Base-by-base conservation (phyloP, 2,888 invertebrate genomes). In the Ectropis crepuscularia region DNA sequence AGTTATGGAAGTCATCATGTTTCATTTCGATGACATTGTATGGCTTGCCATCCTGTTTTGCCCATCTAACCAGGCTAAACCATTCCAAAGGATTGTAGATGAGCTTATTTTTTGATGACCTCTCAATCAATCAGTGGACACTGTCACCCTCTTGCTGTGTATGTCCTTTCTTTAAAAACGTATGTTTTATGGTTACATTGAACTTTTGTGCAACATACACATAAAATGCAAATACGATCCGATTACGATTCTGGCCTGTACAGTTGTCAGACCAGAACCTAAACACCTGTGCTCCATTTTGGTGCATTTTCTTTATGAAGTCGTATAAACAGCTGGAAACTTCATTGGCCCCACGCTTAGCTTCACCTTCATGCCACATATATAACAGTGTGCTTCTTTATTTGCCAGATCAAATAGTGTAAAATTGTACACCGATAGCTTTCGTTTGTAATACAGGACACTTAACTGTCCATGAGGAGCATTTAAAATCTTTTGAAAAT, bases 41-140 rank as follows among this genome's bases (percentile, higher is more conserved):
- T 12, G 53, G 53, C 16, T 53, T 53, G n/a, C 53, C 53, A 42
- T 53, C 53, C 42, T 53, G 53, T 53, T 53, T 53, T 42, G 53
- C 53, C 53, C 53, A 53, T 42, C 53, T 41, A 42, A 53, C 53
- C 42, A 53, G 16, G 16, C 16, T 28, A 28, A 28, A 28, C 16
- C 16, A 28, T 28, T 28, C 16, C 16, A 28, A 28, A 28, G 16
- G 16, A 28, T 28, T 28, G 16, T 28, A 28, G 16, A 28, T 28
- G 16, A 28, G 16, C 1, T 28, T 2, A 2, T 28, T 28, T 28
- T 28, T 28, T 28, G 1, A 28, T 2, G 16, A 28, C 16, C 16
- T 28, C 16, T 28, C 16, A 28, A 28, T 28, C 16, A 28, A 28
- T 28, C 16, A 1, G 16, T 28, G 16, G 16, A 28, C 16, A 28